A percentile compares a stretch with the other conserved stretches of the same genome.
Conservation (phyloP, 2,113 vertebrate genomes). For the Pelecanus crispus region DNA sequence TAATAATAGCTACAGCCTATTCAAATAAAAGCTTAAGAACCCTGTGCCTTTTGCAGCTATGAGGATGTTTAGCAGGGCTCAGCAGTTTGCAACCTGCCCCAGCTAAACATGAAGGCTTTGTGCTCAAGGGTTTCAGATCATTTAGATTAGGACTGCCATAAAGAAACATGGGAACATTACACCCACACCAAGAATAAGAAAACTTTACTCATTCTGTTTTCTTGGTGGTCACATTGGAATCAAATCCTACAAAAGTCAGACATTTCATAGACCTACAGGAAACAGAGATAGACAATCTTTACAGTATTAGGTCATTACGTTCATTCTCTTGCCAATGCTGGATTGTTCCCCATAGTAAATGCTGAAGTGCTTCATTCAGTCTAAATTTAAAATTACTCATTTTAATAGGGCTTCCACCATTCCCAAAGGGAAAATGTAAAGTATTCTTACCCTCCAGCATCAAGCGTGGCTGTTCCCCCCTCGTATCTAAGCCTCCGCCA, state of each 20-base stretch:
- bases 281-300: slow-evolving; percentile 24
- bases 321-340: slow-evolving; percentile 3
- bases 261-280: slow-evolving; percentile 10
- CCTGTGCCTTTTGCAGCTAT: slow-evolving; percentile 61
- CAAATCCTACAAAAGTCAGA: slow-evolving; percentile 39
- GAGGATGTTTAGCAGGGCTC: slow-evolving; percentile 59
- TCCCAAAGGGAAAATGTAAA: neutral
- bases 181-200: slow-evolving; percentile 21
- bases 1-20: slow-evolving; percentile 71
- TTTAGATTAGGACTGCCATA: slow-evolving; percentile 25
- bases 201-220: neutral
- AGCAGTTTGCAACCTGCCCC: slow-evolving; percentile 55
- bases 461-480: neutral
- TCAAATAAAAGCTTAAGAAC: slow-evolving; percentile 72
- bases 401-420: neutral
- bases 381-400: slow-evolving; percentile 8
- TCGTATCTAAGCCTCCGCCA: neutral
- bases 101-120: slow-evolving; percentile 22
- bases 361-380: neutral
- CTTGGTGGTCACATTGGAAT: slow-evolving; percentile 34
- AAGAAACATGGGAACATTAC: slow-evolving; percentile 20
- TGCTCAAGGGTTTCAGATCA: neutral
- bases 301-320: slow-evolving; percentile 6
- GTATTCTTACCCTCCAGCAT: neutral
- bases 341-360: neutral